Conservation (phyloP, 1,140 invertebrate species). For the Macrosteles quadrilineatus region DNA sequence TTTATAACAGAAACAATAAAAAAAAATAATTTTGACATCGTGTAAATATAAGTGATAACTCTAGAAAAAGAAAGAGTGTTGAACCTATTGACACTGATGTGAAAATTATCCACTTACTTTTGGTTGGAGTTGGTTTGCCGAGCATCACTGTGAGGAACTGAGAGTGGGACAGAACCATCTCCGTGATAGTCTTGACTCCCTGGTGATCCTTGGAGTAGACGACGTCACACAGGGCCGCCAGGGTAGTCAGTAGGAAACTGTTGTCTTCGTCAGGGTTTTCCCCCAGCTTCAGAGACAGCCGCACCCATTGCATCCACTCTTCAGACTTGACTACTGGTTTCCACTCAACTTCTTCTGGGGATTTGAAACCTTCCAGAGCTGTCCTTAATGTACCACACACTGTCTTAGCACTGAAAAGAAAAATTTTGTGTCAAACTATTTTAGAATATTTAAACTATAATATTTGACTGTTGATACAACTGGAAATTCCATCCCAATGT, state of each 20-base stretch:
- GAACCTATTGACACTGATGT: too few species aligned
- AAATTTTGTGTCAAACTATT: too few species aligned
- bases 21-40: too few species aligned
- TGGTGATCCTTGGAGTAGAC: background rate
- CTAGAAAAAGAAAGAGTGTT: too few species aligned
- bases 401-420: background rate
- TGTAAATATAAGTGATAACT: too few species aligned
- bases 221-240: background rate
- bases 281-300: slow-evolving; percentile 8
- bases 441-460: too few species aligned
- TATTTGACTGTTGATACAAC: too few species aligned
- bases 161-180: slow-evolving; percentile 6
- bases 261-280: background rate
- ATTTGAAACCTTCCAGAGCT: background rate
- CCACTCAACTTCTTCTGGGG: background rate
- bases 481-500: too few species aligned
- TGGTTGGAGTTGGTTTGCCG: background rate
- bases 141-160: slow-evolving; percentile 3
- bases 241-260: slow-evolving; percentile 3
- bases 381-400: background rate
- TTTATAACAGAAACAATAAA: too few species aligned
- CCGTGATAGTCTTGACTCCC: background rate
- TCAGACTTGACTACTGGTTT: background rate
- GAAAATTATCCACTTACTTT: background rate
- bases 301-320: background rate